Evolutionary conservation across 2,888 invertebrate species (phyloP).

Genomic region (Limnephilus marmoratus): DNA sequence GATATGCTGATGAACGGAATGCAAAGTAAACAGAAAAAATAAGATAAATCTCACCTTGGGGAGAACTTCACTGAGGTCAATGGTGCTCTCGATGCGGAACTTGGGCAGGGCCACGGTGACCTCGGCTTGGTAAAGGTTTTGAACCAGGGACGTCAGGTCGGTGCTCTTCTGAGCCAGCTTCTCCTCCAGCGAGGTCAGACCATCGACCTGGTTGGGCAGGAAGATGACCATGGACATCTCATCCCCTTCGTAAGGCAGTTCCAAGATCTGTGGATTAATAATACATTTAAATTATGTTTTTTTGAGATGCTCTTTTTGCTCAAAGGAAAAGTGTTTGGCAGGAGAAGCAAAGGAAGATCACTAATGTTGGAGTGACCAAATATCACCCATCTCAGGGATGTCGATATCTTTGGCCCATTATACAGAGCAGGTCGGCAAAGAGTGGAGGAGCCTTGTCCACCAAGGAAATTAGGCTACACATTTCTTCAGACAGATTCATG

Average conservation of each 20-base stretch:
- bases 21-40: neutral
- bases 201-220: constrained; percentile 83
- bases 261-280: constrained; percentile 76
- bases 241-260: constrained; percentile 83
- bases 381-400: too few species aligned
- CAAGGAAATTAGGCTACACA: too few species aligned
- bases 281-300: constrained; percentile 67
- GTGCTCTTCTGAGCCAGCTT: constrained; percentile 77
- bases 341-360: too few species aligned
- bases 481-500: too few species aligned
- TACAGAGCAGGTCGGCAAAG: too few species aligned
- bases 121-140: constrained; percentile 74
- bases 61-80: constrained; percentile 81
- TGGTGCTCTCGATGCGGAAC: constrained; percentile 87
- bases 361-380: too few species aligned
- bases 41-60: constrained; percentile 9
- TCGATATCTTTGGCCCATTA: too few species aligned
- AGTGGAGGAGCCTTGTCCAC: too few species aligned
- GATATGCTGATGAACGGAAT: too few species aligned
- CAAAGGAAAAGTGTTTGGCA: too few species aligned
- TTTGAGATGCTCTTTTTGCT: too few species aligned
- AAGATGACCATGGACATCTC: constrained; percentile 86
- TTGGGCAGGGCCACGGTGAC: constrained; percentile 86
- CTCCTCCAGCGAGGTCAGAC: constrained; percentile 79
- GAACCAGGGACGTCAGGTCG: constrained; percentile 76